Conservation (phyloP, 2,113 vertebrate species). For the Candoia aspera region DNA sequence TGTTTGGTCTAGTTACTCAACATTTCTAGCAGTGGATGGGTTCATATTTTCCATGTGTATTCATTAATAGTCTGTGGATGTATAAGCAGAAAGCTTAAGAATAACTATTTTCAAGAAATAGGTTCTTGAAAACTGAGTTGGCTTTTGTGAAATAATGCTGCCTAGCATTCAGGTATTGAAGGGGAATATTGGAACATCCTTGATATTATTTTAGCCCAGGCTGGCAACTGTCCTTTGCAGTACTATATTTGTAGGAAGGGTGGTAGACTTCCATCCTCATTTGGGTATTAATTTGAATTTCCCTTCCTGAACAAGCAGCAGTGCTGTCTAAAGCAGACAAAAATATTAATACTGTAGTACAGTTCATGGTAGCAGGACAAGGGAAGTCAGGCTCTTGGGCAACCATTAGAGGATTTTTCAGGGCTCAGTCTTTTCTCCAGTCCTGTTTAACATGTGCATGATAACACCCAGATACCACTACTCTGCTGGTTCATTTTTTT, state of each 20-base stretch:
- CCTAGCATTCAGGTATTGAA: background rate
- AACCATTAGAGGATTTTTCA: background rate
- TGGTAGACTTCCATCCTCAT: background rate
- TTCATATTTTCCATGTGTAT: background rate
- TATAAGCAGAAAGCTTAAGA: background rate
- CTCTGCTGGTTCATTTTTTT: background rate
- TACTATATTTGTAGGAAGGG: background rate
- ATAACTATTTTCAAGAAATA: background rate
- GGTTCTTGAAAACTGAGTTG: background rate
- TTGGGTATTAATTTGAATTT: background rate
- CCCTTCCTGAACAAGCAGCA: background rate
- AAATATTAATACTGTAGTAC: background rate
- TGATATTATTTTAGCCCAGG: background rate
- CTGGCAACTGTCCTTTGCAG: background rate
- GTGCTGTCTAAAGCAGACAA: background rate
- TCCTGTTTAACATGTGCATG: background rate
- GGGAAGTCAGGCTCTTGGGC: too few relatives aligned
- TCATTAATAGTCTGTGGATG: background rate
- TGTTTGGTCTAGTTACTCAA: background rate
- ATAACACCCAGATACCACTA: background rate
- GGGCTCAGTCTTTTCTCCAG: background rate
- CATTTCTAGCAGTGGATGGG: background rate
- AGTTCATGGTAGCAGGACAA: background rate
- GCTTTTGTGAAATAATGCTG: background rate
- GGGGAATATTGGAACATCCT: background rate